Evolutionary conservation across 2,113 vertebrate species (phyloP).

Genomic region (Plecotus auritus): DNA sequence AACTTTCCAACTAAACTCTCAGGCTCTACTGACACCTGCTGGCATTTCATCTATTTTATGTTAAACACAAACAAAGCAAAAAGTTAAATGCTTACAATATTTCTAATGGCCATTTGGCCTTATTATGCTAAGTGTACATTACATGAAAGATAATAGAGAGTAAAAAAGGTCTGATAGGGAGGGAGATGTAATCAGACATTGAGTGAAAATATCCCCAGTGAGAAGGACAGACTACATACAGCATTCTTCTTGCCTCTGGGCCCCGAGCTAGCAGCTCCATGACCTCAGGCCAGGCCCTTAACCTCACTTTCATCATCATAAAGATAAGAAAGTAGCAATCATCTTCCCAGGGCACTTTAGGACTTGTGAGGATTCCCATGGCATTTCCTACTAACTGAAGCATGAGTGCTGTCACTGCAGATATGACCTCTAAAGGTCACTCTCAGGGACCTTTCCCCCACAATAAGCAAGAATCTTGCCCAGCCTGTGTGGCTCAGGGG

Average conservation of each 20-base stretch:
- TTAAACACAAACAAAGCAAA: not conserved
- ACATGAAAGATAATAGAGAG: not conserved
- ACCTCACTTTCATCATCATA: not conserved
- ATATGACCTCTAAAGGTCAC: not conserved
- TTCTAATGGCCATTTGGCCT: not conserved
- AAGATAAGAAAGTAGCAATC: not conserved
- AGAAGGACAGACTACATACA: not conserved
- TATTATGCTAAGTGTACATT: not conserved
- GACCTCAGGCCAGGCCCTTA: not conserved
- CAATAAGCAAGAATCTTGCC: not conserved
- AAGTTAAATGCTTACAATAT: not conserved
- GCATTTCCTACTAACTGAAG: not conserved
- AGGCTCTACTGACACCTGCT: slow-evolving; percentile 71
- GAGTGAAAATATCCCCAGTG: not conserved
- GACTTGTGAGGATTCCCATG: not conserved
- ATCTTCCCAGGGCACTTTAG: not conserved
- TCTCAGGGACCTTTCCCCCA: not conserved
- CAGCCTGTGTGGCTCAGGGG: too few relatives aligned
- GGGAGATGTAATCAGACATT: not conserved
- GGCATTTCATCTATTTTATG: not conserved
- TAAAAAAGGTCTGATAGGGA: not conserved
- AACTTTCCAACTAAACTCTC: not conserved
- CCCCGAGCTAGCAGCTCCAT: not conserved
- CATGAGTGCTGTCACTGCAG: not conserved
- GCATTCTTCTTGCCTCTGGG: not conserved